phyloP scores from a whole-genome alignment of 2,888 invertebrate species.

The Andrena trimmerana region DNA sequence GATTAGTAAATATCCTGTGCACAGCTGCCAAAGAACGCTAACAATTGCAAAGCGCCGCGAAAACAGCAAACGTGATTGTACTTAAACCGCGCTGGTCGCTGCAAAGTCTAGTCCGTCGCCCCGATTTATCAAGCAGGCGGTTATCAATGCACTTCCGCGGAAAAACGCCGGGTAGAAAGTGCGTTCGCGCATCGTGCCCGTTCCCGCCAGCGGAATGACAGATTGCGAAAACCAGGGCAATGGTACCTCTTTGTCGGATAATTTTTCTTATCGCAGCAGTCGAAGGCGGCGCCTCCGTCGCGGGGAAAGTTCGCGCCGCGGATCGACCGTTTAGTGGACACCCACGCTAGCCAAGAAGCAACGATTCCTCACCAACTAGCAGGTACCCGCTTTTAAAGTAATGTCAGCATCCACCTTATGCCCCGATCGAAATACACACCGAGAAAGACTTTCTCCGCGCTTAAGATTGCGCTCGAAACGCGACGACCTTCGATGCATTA shows the following conservation, averaged over 20 bases:
- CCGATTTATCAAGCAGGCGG: conserved; percentile 52
- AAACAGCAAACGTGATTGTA: not conserved
- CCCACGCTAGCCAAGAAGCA: conserved; percentile 17
- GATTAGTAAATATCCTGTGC: not conserved
- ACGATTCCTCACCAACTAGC: conserved; percentile 33
- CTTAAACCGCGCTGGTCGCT: not conserved
- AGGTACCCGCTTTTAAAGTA: not conserved
- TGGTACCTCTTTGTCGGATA: conserved; percentile 52
- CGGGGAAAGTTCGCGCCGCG: conserved; percentile 58
- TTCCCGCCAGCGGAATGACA: conserved; percentile 62
- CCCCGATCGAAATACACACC: conserved; percentile 9
- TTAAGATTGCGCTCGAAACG: conserved; percentile 3
- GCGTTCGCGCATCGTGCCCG: conserved; percentile 66
- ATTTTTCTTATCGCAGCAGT: conserved; percentile 67
- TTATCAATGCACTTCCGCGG: conserved; percentile 70
- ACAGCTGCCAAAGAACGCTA: not conserved
- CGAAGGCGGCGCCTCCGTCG: conserved; percentile 26
- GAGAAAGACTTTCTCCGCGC: conserved; percentile 35
- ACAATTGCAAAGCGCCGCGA: not conserved
- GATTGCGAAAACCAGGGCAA: conserved; percentile 68
- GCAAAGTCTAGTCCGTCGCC: conserved; percentile 10
- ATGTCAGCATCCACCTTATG: not conserved
- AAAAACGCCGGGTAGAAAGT: conserved; percentile 62
- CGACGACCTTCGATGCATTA: conserved; percentile 34
- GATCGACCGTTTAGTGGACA: conserved; percentile 39